Evolutionary conservation across 2,113 vertebrate species (phyloP), one percentile per base, ranked within the genome.

Genomic region (Marcusenius ussheri): DNA sequence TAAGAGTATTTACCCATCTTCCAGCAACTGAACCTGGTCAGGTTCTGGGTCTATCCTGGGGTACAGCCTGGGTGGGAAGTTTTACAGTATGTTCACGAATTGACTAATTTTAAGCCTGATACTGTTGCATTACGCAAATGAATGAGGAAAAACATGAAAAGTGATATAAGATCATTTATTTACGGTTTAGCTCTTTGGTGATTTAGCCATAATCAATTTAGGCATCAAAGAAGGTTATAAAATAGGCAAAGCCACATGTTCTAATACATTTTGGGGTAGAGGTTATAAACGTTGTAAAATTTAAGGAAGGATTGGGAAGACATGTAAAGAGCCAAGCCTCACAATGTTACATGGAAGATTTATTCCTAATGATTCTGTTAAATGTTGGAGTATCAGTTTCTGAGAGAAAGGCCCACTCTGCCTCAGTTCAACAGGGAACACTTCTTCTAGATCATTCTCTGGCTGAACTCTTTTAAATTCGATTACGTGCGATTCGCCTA

Each of bases 321-420:
- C 21, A 13, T 47, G 51, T 58, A 91, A 66, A 49, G 19, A 19
- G 35, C 93, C 91, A 90, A 21, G 90, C 90, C 86, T 91, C 84
- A 87, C 90, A 92, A 89, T 92, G 90, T 93, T 89, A 91, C 90
- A 91, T 50, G 88, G 92, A 91, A 90, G 15, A 92, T 93, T 94
- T 92, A 93, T 92, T 87, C 88, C 90, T 91, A 77, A 92, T 91
- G 90, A 92, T 91, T 94, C 91, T 89, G 89, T 92, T 91, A 89
- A 92, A 93, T 87, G 88, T 88, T 50, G 50, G 87, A 89, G 47
- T 58, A 51, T 31, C 24, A 47, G 35, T 88, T 62, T 45, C 87
- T 88, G 31, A 88, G 85, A 87, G 53, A 1, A 42, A n/a, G 17
- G 15, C 35, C 87, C 31, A 17, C 35, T 88, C 51, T 58, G 51